Conservation (phyloP, 2,888 invertebrate species). For the Tachystola acroxantha region DNA sequence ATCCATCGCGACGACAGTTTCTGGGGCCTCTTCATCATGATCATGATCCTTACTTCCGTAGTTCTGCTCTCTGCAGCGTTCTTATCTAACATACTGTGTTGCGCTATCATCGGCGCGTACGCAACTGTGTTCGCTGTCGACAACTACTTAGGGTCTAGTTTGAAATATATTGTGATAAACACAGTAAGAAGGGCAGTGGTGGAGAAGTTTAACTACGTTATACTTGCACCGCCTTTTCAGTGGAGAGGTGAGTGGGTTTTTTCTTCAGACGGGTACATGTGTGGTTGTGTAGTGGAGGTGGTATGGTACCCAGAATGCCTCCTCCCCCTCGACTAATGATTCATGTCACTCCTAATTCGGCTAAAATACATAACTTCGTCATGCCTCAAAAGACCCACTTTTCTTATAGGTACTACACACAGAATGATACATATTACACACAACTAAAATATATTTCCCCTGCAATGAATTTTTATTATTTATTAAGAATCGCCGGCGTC, state of each 20-base stretch:
- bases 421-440: too few species aligned
- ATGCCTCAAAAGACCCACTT: too few species aligned
- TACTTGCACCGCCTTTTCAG: slow-evolving; percentile 79
- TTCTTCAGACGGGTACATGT: too few species aligned
- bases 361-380: too few species aligned
- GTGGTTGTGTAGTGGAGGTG: too few species aligned
- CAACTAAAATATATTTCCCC: too few species aligned
- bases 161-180: slow-evolving; percentile 84
- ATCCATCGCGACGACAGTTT: slow-evolving; percentile 78
- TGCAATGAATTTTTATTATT: too few species aligned
- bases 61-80: slow-evolving; percentile 67
- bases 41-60: slow-evolving; percentile 68
- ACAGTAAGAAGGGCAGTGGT: slow-evolving; percentile 80
- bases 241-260: slow-evolving; percentile 61
- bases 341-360: too few species aligned
- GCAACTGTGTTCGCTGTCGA: slow-evolving; percentile 80
- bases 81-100: slow-evolving; percentile 79
- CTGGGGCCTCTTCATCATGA: slow-evolving; percentile 79
- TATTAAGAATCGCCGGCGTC: too few species aligned
- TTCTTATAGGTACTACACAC: too few species aligned
- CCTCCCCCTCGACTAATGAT: too few species aligned
- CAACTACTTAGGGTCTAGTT: slow-evolving; percentile 80
- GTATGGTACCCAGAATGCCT: too few species aligned
- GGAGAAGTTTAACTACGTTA: slow-evolving; percentile 75
- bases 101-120: slow-evolving; percentile 81